These are phyloP conservation scores for Caenorhabditis tropicalis DNA, from an alignment of 1,140 invertebrate species.

Conservation along the genomic window DNA sequence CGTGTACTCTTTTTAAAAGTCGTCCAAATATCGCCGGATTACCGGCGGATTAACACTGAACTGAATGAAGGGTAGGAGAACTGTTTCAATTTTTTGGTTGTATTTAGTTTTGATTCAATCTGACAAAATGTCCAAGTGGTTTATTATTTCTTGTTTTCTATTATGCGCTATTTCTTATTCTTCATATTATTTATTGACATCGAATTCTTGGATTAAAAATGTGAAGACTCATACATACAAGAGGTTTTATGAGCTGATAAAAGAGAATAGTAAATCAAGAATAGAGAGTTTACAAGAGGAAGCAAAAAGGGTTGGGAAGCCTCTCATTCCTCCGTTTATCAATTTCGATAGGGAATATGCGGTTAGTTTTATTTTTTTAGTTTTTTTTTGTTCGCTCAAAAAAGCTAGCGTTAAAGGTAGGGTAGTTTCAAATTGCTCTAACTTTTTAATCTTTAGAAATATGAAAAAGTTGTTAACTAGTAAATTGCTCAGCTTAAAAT, in stretches of 20 bases:
- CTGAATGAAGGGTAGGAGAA: not conserved
- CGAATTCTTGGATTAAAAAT: slow-evolving; percentile 5
- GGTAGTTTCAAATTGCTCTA: no score
- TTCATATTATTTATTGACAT: not conserved
- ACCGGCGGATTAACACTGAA: not conserved
- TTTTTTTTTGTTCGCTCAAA: no score
- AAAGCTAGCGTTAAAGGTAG: no score
- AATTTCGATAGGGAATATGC: slow-evolving; percentile 29
- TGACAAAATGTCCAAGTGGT: not conserved
- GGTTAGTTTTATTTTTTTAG: not conserved
- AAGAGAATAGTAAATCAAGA: not conserved
- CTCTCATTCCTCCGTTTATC: not conserved
- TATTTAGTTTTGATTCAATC: not conserved
- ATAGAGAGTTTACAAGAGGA: slow-evolving; percentile 1
- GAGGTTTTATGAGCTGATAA: slow-evolving; percentile 9
- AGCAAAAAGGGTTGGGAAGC: not conserved
- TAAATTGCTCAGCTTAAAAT: no score
- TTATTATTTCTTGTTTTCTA: slow-evolving; percentile 18
- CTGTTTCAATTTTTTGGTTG: not conserved
- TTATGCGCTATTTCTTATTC: slow-evolving; percentile 21
- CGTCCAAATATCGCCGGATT: not conserved
- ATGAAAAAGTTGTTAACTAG: no score
- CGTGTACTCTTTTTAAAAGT: not conserved
- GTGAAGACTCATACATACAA: slow-evolving; percentile 2
- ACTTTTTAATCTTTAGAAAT: no score